Conservation (phyloP, 2,113 vertebrate genomes). For the Labeo rohita region DNA sequence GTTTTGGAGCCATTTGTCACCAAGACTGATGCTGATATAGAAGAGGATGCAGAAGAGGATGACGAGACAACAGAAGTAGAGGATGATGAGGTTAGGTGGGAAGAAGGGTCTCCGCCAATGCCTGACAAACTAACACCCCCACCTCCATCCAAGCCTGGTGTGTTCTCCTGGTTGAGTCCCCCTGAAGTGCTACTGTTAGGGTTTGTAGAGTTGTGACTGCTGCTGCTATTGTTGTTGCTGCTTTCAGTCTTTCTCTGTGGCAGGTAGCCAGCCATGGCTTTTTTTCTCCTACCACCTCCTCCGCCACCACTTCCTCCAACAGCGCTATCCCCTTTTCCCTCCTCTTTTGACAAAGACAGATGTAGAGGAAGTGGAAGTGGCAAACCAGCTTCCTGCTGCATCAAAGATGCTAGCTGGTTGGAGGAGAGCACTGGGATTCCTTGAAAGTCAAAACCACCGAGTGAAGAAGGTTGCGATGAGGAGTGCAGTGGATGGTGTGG, state of each 20-base stretch:
- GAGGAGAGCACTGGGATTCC: slow-evolving; percentile 82
- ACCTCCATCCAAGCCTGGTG: slow-evolving; percentile 75
- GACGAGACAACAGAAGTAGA: slow-evolving; percentile 80
- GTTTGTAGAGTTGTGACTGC: slow-evolving; percentile 72
- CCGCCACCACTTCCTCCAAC: slow-evolving; percentile 66
- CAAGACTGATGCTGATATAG: slow-evolving; percentile 78
- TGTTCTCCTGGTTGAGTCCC: slow-evolving; percentile 72
- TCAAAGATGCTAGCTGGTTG: slow-evolving; percentile 81
- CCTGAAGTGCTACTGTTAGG: slow-evolving; percentile 72
- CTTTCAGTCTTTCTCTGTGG: slow-evolving; percentile 80
- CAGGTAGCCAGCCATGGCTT: slow-evolving; percentile 83
- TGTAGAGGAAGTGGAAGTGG: slow-evolving; percentile 79
- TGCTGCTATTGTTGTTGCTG: slow-evolving; percentile 65
- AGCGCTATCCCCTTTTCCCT: slow-evolving; percentile 74
- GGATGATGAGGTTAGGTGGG: slow-evolving; percentile 74
- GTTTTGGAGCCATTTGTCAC: slow-evolving; percentile 79
- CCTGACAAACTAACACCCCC: slow-evolving; percentile 68
- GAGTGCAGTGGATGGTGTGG: slow-evolving; percentile 80
- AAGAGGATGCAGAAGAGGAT: slow-evolving; percentile 78
- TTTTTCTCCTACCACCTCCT: slow-evolving; percentile 79
- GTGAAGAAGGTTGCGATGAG: slow-evolving; percentile 74
- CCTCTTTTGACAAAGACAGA: slow-evolving; percentile 80
- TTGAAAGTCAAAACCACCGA: slow-evolving; percentile 81
- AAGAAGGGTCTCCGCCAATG: slow-evolving; percentile 75
- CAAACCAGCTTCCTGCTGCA: slow-evolving; percentile 81